Evolutionary conservation across 2,888 invertebrate species (phyloP).

Genomic region (Amphipoea oculea): DNA sequence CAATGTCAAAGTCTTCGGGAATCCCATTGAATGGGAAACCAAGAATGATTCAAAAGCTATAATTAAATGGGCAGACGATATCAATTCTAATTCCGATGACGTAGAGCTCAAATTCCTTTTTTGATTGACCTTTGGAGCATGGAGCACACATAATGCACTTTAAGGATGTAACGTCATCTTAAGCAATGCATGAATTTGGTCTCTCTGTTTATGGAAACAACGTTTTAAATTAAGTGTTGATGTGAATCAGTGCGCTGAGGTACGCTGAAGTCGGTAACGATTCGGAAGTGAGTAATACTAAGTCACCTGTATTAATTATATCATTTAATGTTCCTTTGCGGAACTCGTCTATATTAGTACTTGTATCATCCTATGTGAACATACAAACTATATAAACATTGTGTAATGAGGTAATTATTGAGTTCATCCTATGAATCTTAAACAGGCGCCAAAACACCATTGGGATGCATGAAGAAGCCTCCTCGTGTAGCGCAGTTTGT

Average conservation of each 20-base stretch:
- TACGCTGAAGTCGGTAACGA: constrained; percentile 36
- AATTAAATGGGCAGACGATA: constrained; percentile 13
- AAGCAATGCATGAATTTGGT: not conserved
- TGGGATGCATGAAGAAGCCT: no score
- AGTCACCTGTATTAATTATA: constrained; percentile 35
- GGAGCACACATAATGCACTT: constrained; percentile 33
- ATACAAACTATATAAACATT: not conserved
- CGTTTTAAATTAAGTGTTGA: constrained; percentile 30
- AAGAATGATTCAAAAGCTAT: constrained; percentile 45
- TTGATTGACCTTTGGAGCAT: constrained; percentile 44
- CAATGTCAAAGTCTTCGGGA: constrained; percentile 41
- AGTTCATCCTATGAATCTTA: not conserved
- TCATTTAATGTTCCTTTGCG: not conserved
- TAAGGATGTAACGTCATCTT: constrained; percentile 35
- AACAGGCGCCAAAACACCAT: not conserved
- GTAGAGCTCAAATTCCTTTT: constrained; percentile 54
- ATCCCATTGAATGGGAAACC: constrained; percentile 41
- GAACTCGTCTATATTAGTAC: not conserved
- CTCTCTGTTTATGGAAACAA: not conserved
- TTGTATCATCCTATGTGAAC: not conserved
- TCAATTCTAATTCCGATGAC: constrained; percentile 28
- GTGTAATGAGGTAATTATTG: not conserved
- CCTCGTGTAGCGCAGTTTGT: no score
- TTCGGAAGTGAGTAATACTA: constrained; percentile 63
- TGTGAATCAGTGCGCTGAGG: not conserved